phyloP scores from a whole-genome alignment of 2,113 vertebrate genomes.

The Aegithalos caudatus region DNA sequence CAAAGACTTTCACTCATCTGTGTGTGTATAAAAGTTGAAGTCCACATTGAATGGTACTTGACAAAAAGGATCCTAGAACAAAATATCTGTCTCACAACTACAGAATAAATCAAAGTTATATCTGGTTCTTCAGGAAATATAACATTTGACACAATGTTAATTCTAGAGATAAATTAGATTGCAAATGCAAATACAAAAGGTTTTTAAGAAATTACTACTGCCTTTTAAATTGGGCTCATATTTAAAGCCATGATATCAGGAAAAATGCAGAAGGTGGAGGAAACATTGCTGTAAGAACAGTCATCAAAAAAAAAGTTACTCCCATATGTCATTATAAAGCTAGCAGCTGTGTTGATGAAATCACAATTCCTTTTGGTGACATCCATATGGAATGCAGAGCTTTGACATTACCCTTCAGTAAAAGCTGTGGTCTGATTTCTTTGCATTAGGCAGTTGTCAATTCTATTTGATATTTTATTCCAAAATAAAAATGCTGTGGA shows the following conservation, averaged over 20 bases:
- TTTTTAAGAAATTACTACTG: conserved; percentile 15
- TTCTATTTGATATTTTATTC: not conserved
- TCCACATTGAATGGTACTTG: not conserved
- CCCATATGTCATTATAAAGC: conserved; percentile 43
- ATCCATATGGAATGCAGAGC: conserved; percentile 41
- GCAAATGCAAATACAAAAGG: not conserved
- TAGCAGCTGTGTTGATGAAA: conserved; percentile 52
- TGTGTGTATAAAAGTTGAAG: not conserved
- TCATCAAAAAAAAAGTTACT: not conserved
- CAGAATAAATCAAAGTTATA: not conserved
- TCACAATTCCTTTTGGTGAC: conserved; percentile 10
- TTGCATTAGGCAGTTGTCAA: not conserved
- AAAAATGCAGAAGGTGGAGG: not conserved
- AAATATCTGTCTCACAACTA: not conserved
- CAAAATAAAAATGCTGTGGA: not conserved
- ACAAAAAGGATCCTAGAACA: not conserved
- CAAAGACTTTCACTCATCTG: not conserved
- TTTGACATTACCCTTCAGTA: conserved; percentile 31
- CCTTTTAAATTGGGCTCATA: conserved; percentile 5
- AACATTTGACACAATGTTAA: not conserved
- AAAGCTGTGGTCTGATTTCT: not conserved
- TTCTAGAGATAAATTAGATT: not conserved
- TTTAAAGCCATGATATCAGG: conserved; percentile 26
- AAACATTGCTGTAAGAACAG: not conserved
- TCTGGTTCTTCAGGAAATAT: not conserved